Evolutionary conservation across 2,888 invertebrate species (phyloP).

Genomic region (Candidula unifasciata): DNA sequence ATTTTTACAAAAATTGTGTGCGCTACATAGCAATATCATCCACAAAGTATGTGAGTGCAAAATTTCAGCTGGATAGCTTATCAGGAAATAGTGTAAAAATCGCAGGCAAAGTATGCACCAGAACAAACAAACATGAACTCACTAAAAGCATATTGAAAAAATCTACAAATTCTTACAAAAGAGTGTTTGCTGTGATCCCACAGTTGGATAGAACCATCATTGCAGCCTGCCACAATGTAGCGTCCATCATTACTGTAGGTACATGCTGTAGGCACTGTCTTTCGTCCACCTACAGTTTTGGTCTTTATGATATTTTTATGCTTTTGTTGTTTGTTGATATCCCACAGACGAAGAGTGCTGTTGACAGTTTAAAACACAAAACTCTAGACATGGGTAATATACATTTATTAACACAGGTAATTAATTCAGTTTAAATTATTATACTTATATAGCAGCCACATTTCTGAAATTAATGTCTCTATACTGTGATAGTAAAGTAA

Average conservation of each 20-base stretch:
- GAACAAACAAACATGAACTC: neutral
- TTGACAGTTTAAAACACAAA: neutral
- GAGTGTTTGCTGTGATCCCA: conserved; percentile 94
- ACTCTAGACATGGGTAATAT: neutral
- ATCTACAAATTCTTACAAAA: conserved; percentile 81
- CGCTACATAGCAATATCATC: too few species aligned
- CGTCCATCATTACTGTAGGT: conserved; percentile 90
- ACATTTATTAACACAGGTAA: neutral
- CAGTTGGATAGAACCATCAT: conserved; percentile 96
- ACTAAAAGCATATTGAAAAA: neutral
- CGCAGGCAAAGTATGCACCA: too few species aligned
- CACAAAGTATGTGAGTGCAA: too few species aligned
- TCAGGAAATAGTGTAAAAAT: too few species aligned
- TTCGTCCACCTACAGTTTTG: conserved; percentile 83
- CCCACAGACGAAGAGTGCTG: conserved; percentile 92
- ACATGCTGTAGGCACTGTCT: conserved; percentile 90
- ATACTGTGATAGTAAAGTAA: too few species aligned
- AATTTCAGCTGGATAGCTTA: too few species aligned
- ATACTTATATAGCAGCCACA: too few species aligned
- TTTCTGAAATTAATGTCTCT: too few species aligned
- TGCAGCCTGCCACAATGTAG: conserved; percentile 92
- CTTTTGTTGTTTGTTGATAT: conserved; percentile 83
- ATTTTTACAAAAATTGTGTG: too few species aligned
- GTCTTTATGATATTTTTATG: conserved; percentile 92
- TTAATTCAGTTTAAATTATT: too few species aligned